Evolutionary conservation across 2,113 vertebrate genomes (phyloP), one percentile per base, ranked within the genome.

Genomic region (Spermophilus dauricus): DNA sequence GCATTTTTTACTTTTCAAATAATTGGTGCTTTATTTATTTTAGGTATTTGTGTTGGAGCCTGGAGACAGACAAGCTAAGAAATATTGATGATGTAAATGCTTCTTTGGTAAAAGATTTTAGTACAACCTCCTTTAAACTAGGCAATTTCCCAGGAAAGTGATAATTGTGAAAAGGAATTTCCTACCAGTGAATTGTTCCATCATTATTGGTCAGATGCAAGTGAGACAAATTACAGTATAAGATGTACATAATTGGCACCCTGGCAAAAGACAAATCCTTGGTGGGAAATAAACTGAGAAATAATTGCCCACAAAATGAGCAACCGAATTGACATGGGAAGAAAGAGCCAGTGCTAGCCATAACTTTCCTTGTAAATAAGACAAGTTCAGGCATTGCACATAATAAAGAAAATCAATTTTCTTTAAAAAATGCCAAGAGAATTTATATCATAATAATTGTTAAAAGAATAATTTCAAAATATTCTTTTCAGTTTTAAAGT

Each of bases 1-100:
- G 2, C 14, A 61, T 83, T 91, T 86, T 89, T 96, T 32, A 67
- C 87, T 96, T 94, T 97, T 93, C 28, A 93, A 24, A 42, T 76
- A 94, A 93, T 32, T 51, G 58, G 39, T 12, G 5, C 30, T 93
- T 88, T 86, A 85, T 92, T 91, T 93, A 95, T 84, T 87, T 90
- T 92, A 94, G 67, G 13, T 51, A 95, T 95, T 95, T 88, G 9
- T 70, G 18, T 86, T 88, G 56, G 61, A 73, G 24, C 26, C 28
- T 61, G 8, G 39, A 88, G 83, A 97, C 6, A 51, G 30, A 39
- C 53, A 94, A 83, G 22, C 39, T 96, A 86, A 92, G 75, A 95
- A 97, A 70, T 83, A 83, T 0, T 90, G 80, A 84, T 51, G 34
- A 86, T 81, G 13, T 3, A 70, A 81, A 97, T 37, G 8, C 2